These are phyloP conservation scores for Rhinopithecus roxellana DNA, from an alignment of 2,113 vertebrate species.

Conservation along the genomic window DNA sequence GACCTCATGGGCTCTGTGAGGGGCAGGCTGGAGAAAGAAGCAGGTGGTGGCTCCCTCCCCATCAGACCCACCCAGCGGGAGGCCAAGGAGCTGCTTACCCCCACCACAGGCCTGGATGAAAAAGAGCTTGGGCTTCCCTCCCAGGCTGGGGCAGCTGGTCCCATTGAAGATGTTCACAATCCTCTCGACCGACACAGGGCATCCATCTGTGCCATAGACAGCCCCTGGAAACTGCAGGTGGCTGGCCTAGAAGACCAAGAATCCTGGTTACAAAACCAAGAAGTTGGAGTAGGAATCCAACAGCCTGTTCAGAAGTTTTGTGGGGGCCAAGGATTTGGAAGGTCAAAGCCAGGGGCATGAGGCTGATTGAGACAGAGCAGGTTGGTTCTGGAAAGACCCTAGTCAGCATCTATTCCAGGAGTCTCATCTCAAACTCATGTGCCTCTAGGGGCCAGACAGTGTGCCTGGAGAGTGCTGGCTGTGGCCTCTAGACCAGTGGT, in stretches of 20 bases:
- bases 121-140: conserved; percentile 97
- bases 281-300: fast-evolving
- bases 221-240: conserved; percentile 94
- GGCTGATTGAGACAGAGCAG: not conserved
- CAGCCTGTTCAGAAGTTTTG: not conserved
- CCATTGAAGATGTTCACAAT: conserved; percentile 94
- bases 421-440: not conserved
- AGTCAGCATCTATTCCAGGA: not conserved
- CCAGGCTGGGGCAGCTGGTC: conserved; percentile 88
- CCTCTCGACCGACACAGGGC: conserved; percentile 86
- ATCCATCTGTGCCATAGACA: conserved; percentile 91
- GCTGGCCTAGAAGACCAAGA: conserved; percentile 86
- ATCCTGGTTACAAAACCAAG: not conserved
- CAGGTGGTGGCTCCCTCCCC: not conserved
- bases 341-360: not conserved
- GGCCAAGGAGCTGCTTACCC: conserved; percentile 82
- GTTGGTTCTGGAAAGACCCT: not conserved
- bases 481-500: not conserved
- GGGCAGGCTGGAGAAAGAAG: not conserved
- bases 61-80: not conserved
- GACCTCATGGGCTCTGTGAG: fast-evolving
- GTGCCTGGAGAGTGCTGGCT: not conserved
- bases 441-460: not conserved
- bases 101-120: conserved; percentile 98
- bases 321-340: not conserved